Evolutionary conservation across 2,797 vertebrate species (phyloP).

Genomic region (Fratercula arctica): DNA sequence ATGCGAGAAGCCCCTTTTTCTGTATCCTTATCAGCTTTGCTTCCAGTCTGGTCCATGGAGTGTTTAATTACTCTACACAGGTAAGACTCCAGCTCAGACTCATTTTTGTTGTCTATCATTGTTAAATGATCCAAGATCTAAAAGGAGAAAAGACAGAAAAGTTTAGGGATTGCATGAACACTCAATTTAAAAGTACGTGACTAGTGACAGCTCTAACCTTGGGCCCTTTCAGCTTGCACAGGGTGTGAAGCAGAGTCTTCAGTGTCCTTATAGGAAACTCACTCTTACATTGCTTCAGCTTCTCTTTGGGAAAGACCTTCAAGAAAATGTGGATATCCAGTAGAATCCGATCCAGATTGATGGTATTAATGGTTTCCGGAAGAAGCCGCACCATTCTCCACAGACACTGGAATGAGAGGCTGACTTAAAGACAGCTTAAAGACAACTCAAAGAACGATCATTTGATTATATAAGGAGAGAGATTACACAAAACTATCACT

Average conservation of each 20-base stretch:
- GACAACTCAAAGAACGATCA: not conserved
- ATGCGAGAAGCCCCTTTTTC: conserved; percentile 88
- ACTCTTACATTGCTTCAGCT: conserved; percentile 94
- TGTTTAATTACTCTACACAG: conserved; percentile 91
- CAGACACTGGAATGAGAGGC: conserved; percentile 84
- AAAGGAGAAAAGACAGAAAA: not conserved
- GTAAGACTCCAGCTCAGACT: conserved; percentile 93
- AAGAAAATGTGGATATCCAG: conserved; percentile 97
- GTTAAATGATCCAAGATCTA: conserved; percentile 96
- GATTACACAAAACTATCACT: not conserved
- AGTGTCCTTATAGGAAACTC: conserved; percentile 94
- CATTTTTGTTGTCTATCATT: conserved; percentile 97
- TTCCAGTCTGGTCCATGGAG: conserved; percentile 83
- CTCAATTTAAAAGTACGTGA: not conserved
- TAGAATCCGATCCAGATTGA: conserved; percentile 95
- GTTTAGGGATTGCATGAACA: not conserved
- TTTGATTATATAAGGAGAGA: not conserved
- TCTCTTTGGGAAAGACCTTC: conserved; percentile 98
- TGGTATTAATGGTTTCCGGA: conserved; percentile 90
- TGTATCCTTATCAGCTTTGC: conserved; percentile 88
- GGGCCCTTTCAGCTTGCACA: conserved; percentile 92
- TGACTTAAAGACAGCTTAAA: not conserved
- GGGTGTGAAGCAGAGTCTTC: conserved; percentile 93
- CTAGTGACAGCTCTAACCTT: conserved; percentile 80
- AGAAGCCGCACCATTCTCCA: conserved; percentile 97